Evolutionary conservation across 2,888 invertebrate species (phyloP), one percentile per base, ranked within the genome.

Genomic region (Scrobipalpa costella): DNA sequence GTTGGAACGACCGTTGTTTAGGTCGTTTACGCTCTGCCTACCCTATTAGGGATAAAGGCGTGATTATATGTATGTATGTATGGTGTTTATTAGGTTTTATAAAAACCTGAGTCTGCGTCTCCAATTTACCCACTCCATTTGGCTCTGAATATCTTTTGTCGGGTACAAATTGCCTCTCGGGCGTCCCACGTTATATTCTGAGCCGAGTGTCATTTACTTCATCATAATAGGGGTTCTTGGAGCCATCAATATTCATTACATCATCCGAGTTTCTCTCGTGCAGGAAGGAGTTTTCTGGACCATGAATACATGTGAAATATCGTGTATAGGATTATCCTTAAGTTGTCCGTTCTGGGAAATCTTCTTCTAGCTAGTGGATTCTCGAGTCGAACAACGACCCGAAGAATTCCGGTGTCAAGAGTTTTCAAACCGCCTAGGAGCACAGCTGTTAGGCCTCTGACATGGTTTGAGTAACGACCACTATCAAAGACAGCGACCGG

Each of bases 181-280:
- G 38, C 50, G 38, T 59, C 52, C 52, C 15, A 15, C 36, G 59
- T 34, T 44, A 63, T 59, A 52, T 63, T 27, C 44, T 44, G 44
- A 44, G 44, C 3, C 38, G 58, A 59, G 64, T 62, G 52, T 64
- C 62, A 38, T 64, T 64, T 62, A 58, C 58, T 52, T 55, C 34
- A 50, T 64, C 50, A 62, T 62, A 62, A 62, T 62, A n/a, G 38
- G 38, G 40, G 19, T 50, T 27, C 38, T 38, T 36, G 61, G n/a
- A 33, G 57, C n/a, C 57, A 64, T 64, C 64, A 61, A 64, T 64
- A 61, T 64, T 64, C 64, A 49, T 64, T 61, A 64, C 52, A 36
- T 57, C 27, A 44, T 59, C 36, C 8, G 33, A 33, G 27, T 27
- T 47, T 47, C 33, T 40, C 58, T 15, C 5, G 40, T 58, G 21